Conservation (phyloP, 2,797 vertebrate genomes). For the Mus spretus region DNA sequence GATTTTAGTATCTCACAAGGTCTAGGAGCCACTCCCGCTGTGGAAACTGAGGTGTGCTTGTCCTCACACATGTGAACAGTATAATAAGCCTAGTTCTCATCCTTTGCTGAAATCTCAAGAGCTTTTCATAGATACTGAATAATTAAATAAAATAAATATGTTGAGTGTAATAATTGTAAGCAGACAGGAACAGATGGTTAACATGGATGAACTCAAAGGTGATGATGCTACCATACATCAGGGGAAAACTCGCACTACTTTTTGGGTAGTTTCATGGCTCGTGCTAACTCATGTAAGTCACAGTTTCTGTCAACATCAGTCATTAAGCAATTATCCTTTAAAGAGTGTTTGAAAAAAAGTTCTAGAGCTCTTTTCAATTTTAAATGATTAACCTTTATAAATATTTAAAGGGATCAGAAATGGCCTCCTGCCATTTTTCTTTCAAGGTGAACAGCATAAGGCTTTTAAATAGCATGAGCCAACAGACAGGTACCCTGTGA, state of each 20-base stretch:
- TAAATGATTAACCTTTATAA: constrained; percentile 69
- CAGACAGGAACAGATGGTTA: neutral
- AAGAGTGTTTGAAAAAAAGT: neutral
- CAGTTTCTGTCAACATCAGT: constrained; percentile 20
- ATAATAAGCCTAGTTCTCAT: constrained; percentile 20
- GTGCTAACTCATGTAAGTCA: neutral
- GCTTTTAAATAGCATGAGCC: constrained; percentile 48
- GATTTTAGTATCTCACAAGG: neutral
- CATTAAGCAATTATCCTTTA: constrained; percentile 38
- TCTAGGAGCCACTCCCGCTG: neutral
- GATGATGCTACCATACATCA: neutral
- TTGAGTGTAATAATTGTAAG: neutral
- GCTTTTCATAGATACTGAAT: constrained; percentile 25
- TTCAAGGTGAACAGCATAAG: constrained; percentile 57
- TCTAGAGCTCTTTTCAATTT: constrained; percentile 60
- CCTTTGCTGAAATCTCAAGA: constrained; percentile 37
- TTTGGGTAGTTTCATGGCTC: constrained; percentile 31
- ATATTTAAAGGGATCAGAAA: constrained; percentile 65
- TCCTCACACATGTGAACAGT: neutral
- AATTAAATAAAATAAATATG: constrained; percentile 17
- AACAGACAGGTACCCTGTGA: constrained; percentile 22
- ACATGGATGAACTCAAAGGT: neutral
- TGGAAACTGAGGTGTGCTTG: neutral
- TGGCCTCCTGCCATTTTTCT: constrained; percentile 45
- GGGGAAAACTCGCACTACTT: neutral